A percentile compares a stretch with the other conserved stretches of the same genome.
These are phyloP conservation scores for Microcebus murinus DNA, from an alignment of 2,113 vertebrate species.

Conservation along the genomic window DNA sequence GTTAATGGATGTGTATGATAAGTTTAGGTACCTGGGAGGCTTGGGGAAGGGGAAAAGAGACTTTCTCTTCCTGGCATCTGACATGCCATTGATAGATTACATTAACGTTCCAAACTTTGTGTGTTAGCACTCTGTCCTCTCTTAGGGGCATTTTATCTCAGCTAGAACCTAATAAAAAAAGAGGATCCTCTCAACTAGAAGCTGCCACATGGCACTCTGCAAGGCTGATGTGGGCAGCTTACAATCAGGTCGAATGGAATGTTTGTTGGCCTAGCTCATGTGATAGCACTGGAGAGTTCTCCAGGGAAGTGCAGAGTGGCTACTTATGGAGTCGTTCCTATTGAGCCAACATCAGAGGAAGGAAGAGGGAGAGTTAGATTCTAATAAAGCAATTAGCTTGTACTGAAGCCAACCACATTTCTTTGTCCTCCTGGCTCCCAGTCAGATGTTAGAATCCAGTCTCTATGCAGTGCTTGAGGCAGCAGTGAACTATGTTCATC, in stretches of 20 bases:
- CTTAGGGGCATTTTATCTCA: not conserved
- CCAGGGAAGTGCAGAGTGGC: not conserved
- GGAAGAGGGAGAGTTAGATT: not conserved
- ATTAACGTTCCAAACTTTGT: not conserved
- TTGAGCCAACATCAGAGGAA: not conserved
- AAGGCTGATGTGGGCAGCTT: not conserved
- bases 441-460: not conserved
- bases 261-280: not conserved
- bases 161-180: not conserved
- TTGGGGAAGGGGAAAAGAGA: not conserved
- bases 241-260: not conserved
- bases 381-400: constrained; percentile 64
- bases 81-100: not conserved
- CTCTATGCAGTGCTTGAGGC: not conserved
- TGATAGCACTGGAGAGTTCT: not conserved
- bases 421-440: not conserved
- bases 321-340: not conserved
- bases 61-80: not conserved
- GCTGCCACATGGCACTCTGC: not conserved
- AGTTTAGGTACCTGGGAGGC: not conserved
- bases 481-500: constrained; percentile 56
- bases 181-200: not conserved
- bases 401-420: constrained; percentile 68
- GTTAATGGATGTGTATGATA: not conserved
- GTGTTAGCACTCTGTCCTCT: not conserved